Evolutionary conservation across 2,113 vertebrate genomes (phyloP), one percentile per base, ranked within the genome.

Genomic region (Paramormyrops kingsleyae): DNA sequence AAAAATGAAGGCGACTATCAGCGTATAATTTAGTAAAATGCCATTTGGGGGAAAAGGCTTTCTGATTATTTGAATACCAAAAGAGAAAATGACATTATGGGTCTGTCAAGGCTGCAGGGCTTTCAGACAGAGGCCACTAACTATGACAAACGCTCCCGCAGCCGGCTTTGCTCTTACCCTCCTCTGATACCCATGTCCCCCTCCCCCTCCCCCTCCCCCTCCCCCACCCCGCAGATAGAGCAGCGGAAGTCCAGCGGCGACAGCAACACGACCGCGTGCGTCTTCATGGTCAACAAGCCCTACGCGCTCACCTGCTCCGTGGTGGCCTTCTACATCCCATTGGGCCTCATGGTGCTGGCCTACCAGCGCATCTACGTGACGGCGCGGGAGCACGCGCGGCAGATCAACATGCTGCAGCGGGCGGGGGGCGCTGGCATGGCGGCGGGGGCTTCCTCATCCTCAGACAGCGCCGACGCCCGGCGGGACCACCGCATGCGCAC

Each of bases 251-350:
- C 97, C 95, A 96, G 92, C 88, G 96, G 95, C 21, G 96, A 94
- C 91, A 97, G 96, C 91, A 99, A 99, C 95, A 96, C 97, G 59
- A 99, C 98, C 0, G 97, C 97, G 91, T 99, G 99, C 92, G 95
- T 99, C 91, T 99, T 99, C 95, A 98, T 99, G 98, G 99, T 99
- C 90, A 99, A 99, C 96, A 99, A 99, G 92, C 98, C 98, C 27
- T 99, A 99, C 0, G 98, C 99, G 56, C 96, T 99, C 92, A 99
- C 98, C 89, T 99, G 99, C 94, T 99, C 99, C 0, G 96, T 99
- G 95, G 99, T 99, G 93, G 99, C 99, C 93, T 99, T 99, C 96
- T 99, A 99, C 96, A 97, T 99, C 91, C 99, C 99, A 0, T 96
- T 99, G 92, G 90, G 97, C 83, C 96, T 99, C 90, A 99, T 99